Evolutionary conservation across 2,113 vertebrate species (phyloP).

Genomic region (Onychorhynchus coronatus): DNA sequence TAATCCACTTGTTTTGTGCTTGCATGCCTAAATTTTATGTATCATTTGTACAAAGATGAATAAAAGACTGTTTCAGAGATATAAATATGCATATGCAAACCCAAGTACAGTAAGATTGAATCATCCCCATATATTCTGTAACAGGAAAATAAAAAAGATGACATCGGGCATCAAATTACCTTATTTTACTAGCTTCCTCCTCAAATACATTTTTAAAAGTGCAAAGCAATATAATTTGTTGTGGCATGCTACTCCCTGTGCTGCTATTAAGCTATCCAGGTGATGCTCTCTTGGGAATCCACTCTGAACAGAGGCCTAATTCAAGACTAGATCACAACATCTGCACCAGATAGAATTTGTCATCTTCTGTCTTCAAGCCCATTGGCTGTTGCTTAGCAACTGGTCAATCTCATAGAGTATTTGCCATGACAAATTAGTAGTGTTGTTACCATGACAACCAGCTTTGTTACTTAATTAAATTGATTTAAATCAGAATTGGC

Average conservation of each 20-base stretch:
- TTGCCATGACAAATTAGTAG: slow-evolving; percentile 92
- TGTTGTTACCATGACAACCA: slow-evolving; percentile 94
- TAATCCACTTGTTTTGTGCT: neutral
- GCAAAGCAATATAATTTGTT: slow-evolving; percentile 64
- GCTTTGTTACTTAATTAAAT: slow-evolving; percentile 97
- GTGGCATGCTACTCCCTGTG: slow-evolving; percentile 42
- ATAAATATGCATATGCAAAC: slow-evolving; percentile 64
- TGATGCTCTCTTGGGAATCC: slow-evolving; percentile 56
- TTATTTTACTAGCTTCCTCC: slow-evolving; percentile 57
- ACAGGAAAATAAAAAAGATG: slow-evolving; percentile 60
- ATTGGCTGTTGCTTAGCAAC: slow-evolving; percentile 95
- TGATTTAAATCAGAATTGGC: slow-evolving; percentile 88
- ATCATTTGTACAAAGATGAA: neutral
- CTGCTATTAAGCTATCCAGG: slow-evolving; percentile 49
- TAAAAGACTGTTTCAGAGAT: slow-evolving; percentile 30
- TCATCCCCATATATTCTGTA: slow-evolving; percentile 54
- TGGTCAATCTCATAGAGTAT: slow-evolving; percentile 85
- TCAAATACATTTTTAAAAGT: slow-evolving; percentile 53
- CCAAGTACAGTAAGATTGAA: slow-evolving; percentile 50
- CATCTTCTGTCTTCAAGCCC: slow-evolving; percentile 75
- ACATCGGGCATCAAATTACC: slow-evolving; percentile 57
- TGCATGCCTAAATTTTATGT: slow-evolving; percentile 21
- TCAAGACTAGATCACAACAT: slow-evolving; percentile 79
- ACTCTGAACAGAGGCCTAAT: slow-evolving; percentile 71
- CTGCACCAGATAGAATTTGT: slow-evolving; percentile 83